Evolutionary conservation across 1,140 invertebrate species (phyloP).

Genomic region (Lordiphosa stackelbergi): DNA sequence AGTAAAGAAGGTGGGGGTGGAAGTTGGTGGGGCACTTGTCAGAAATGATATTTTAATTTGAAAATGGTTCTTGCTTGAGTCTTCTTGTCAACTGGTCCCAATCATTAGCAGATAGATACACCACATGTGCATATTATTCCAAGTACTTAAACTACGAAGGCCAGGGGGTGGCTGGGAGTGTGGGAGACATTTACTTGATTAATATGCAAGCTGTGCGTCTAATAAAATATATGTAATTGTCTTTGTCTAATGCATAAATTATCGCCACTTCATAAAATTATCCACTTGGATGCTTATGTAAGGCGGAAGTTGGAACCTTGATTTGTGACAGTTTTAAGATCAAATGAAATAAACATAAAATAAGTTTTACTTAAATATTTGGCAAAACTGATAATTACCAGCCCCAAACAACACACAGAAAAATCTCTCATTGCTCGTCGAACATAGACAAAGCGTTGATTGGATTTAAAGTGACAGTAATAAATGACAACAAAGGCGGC

Average conservation of each 20-base stretch:
- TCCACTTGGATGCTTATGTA: conserved; percentile 42
- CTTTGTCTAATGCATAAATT: conserved; percentile 40
- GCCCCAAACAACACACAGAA: too few relatives aligned
- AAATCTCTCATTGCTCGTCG: conserved; percentile 15
- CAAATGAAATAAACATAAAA: background rate
- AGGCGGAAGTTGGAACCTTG: conserved; percentile 29
- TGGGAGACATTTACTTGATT: conserved; percentile 42
- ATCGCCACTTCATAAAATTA: conserved; percentile 15
- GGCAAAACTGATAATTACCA: too few relatives aligned
- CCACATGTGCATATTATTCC: conserved; percentile 3
- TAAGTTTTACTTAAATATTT: background rate
- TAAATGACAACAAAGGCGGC: conserved; percentile 57
- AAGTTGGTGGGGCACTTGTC: conserved; percentile 2
- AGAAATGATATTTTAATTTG: conserved; percentile 8
- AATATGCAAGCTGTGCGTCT: conserved; percentile 60
- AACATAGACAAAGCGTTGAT: conserved; percentile 59
- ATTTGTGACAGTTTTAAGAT: conserved; percentile 20
- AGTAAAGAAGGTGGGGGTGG: conserved; percentile 5
- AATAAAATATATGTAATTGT: conserved; percentile 62
- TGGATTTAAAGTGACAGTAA: conserved; percentile 65
- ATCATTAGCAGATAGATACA: conserved; percentile 20
- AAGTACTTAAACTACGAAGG: too few relatives aligned
- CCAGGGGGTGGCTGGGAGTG: conserved; percentile 1
- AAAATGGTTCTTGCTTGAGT: too few relatives aligned
- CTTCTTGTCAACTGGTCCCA: too few relatives aligned